A percentile compares a stretch with the other conserved stretches of the same genome.
phyloP scores from a whole-genome alignment of 1,140 invertebrate genomes.

The Geopemphigus sp. region DNA sequence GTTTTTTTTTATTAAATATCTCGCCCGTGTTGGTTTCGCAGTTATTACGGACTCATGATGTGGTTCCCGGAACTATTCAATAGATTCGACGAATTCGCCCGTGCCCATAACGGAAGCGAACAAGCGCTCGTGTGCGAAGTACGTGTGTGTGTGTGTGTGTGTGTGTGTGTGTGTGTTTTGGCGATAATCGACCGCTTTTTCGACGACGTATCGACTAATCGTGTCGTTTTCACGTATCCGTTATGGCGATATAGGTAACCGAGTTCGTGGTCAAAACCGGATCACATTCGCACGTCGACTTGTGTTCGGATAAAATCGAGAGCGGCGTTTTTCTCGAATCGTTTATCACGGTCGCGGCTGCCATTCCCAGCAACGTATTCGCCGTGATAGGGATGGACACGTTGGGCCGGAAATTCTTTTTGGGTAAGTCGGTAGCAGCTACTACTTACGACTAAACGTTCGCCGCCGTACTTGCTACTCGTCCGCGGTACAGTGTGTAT shows the following conservation, averaged over 20 bases:
- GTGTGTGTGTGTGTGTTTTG: too few species aligned
- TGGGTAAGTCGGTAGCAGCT: too few species aligned
- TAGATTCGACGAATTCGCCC: slow-evolving; percentile 70
- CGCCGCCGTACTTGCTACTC: too few species aligned
- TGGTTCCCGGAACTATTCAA: slow-evolving; percentile 80
- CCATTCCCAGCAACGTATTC: slow-evolving; percentile 78
- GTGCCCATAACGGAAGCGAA: slow-evolving; percentile 60
- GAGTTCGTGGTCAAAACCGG: slow-evolving; percentile 68
- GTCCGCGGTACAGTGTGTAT: too few species aligned
- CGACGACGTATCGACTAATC: not conserved
- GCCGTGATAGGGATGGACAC: slow-evolving; percentile 74
- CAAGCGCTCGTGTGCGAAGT: slow-evolving; percentile 70
- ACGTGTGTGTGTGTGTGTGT: not conserved
- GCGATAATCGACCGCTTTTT: too few species aligned
- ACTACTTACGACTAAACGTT: too few species aligned
- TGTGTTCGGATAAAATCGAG: slow-evolving; percentile 64
- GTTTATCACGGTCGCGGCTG: slow-evolving; percentile 78
- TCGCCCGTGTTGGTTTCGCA: slow-evolving; percentile 54
- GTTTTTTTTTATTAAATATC: not conserved
- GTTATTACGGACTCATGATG: slow-evolving; percentile 79
- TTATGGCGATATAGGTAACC: slow-evolving; percentile 63
- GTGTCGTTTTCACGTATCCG: not conserved
- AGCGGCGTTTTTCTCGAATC: slow-evolving; percentile 79
- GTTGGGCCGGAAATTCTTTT: slow-evolving; percentile 83
- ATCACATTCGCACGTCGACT: slow-evolving; percentile 61